Percentiles rank a stretch among this genome's conserved stretches.
phyloP scores from a whole-genome alignment of 2,797 vertebrate species.

The Lutjanus argentimaculatus region DNA sequence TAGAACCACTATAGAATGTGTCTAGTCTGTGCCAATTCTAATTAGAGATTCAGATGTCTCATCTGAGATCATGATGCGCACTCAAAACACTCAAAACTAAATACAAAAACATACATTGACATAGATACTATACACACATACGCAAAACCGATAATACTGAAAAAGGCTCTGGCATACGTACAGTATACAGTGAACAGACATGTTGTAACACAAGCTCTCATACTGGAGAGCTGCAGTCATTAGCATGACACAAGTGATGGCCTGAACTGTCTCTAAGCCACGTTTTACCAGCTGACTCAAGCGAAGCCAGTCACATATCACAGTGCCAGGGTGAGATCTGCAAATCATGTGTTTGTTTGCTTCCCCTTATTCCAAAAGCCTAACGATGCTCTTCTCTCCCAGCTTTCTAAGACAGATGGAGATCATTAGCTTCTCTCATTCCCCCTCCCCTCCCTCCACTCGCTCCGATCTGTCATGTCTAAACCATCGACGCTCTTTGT shows the following conservation, averaged over 20 bases:
- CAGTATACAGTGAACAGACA: slow-evolving; percentile 40
- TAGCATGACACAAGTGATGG: slow-evolving; percentile 53
- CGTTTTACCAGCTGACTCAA: slow-evolving; percentile 63
- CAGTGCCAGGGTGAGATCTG: slow-evolving; percentile 66
- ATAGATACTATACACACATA: slow-evolving; percentile 10
- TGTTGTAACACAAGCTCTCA: slow-evolving; percentile 41
- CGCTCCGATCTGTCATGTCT: slow-evolving; percentile 63
- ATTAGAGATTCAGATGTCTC: slow-evolving; percentile 55
- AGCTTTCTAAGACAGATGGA: slow-evolving; percentile 80
- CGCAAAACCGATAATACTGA: background rate
- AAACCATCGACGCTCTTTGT: slow-evolving; percentile 61
- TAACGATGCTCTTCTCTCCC: slow-evolving; percentile 68
- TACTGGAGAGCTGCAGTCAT: slow-evolving; percentile 58
- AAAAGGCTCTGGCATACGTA: slow-evolving; percentile 47
- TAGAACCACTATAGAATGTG: slow-evolving; percentile 18
- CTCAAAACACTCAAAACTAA: slow-evolving; percentile 23
- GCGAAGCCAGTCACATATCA: slow-evolving; percentile 61
- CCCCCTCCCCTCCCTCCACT: slow-evolving; percentile 10
- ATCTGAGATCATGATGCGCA: slow-evolving; percentile 37
- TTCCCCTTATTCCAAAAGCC: slow-evolving; percentile 71
- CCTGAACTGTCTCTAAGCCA: slow-evolving; percentile 54
- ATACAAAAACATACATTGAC: slow-evolving; percentile 14
- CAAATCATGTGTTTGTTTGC: slow-evolving; percentile 75
- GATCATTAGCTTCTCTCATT: slow-evolving; percentile 76
- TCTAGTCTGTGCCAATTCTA: slow-evolving; percentile 51